These are phyloP conservation scores for Noctua janthe DNA, from an alignment of 2,888 invertebrate species.

Conservation along the genomic window DNA sequence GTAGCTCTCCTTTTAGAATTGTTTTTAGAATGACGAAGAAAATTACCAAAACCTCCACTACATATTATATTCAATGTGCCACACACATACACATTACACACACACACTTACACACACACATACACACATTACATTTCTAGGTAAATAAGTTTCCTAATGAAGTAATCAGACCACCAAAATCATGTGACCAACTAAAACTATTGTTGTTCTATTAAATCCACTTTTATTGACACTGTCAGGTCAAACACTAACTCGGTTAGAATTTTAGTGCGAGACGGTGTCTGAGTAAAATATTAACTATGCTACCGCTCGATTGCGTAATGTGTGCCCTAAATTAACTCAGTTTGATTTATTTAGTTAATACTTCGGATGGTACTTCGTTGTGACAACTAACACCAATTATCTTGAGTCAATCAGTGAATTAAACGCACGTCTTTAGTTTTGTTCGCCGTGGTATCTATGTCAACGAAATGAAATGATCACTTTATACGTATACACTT, in stretches of 20 bases:
- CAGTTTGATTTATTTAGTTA: constrained; percentile 18
- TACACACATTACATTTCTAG: background rate
- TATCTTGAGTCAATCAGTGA: constrained; percentile 14
- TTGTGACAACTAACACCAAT: constrained; percentile 18
- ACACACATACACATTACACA: too few species aligned
- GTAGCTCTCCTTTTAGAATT: background rate
- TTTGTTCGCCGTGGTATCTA: background rate
- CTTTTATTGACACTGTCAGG: constrained; percentile 47
- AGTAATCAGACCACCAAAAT: constrained; percentile 4
- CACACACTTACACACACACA: too few species aligned
- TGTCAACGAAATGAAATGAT: background rate
- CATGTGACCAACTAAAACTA: constrained; percentile 16
- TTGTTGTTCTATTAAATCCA: constrained; percentile 28
- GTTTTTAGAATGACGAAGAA: background rate
- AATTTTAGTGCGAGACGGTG: constrained; percentile 33
- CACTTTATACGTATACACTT: too few species aligned
- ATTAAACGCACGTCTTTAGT: background rate
- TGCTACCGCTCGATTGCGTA: constrained; percentile 9
- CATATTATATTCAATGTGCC: background rate
- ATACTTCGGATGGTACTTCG: constrained; percentile 9
- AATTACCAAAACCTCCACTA: background rate
- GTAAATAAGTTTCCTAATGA: background rate
- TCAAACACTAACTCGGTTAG: constrained; percentile 42
- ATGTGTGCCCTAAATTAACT: constrained; percentile 36
- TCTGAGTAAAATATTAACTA: constrained; percentile 51